A percentile compares a stretch with the other conserved stretches of the same genome.
These are phyloP conservation scores for Ophiodon elongatus DNA, from an alignment of 2,113 vertebrate species.

Conservation along the genomic window DNA sequence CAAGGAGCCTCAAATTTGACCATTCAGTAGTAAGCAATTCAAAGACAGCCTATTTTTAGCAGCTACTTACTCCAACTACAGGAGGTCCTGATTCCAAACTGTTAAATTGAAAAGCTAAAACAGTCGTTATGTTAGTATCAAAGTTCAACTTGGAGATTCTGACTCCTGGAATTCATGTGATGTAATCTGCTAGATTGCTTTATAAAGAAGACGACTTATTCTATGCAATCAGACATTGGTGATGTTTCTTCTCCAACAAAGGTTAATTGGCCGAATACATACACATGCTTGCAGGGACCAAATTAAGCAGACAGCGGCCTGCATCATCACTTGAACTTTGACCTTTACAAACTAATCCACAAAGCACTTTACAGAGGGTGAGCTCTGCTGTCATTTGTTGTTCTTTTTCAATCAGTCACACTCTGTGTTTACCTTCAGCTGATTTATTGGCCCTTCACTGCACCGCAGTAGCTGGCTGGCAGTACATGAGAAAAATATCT, in stretches of 20 bases:
- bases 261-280: not conserved
- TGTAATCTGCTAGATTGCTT: not conserved
- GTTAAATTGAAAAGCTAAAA: not conserved
- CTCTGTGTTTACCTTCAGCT: slow-evolving; percentile 53
- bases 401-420: slow-evolving; percentile 33
- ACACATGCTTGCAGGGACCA: not conserved
- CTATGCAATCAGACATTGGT: not conserved
- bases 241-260: not conserved
- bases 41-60: not conserved
- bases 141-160: not conserved
- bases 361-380: slow-evolving; percentile 26
- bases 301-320: not conserved
- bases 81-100: not conserved
- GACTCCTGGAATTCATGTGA: no score
- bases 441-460: slow-evolving; percentile 55
- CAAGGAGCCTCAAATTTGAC: not conserved
- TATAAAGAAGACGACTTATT: not conserved
- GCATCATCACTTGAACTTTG: slow-evolving; percentile 32
- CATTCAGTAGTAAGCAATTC: not conserved
- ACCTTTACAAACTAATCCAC: slow-evolving; percentile 6
- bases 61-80: not conserved
- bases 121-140: not conserved
- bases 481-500: slow-evolving; percentile 66
- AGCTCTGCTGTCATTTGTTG: slow-evolving; percentile 45
- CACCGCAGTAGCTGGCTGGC: slow-evolving; percentile 54